A percentile compares a stretch with the other conserved stretches of the same genome.
Conservation (phyloP, 1,140 invertebrate species). For the Euura lappo region DNA sequence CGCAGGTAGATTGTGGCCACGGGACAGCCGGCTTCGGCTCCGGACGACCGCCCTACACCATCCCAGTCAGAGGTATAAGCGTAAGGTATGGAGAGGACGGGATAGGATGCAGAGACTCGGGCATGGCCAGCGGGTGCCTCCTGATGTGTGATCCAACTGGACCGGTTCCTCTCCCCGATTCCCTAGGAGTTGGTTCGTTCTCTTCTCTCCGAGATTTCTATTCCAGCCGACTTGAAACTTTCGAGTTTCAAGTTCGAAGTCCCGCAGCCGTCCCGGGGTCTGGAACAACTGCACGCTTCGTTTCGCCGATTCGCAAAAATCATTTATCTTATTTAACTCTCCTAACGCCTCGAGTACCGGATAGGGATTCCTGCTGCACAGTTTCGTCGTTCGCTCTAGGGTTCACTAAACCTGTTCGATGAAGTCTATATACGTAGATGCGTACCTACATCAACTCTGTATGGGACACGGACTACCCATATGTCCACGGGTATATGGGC, state of each 20-base stretch:
- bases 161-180: constrained; percentile 32
- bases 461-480: too few species aligned
- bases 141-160: constrained; percentile 29
- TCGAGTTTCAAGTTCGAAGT: not conserved
- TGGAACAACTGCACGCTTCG: not conserved
- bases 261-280: not conserved
- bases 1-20: not conserved
- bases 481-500: too few species aligned
- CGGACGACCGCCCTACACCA: not conserved
- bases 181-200: constrained; percentile 30
- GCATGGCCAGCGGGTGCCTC: constrained; percentile 30
- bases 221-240: too few species aligned
- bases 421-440: not conserved
- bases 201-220: too few species aligned
- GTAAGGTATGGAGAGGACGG: too few species aligned
- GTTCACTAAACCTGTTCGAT: constrained; percentile 7
- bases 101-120: not conserved
- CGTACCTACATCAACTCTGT: too few species aligned
- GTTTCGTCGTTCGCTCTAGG: not conserved
- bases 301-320: constrained; percentile 4
- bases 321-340: not conserved
- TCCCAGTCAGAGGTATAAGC: not conserved
- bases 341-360: not conserved
- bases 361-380: too few species aligned
- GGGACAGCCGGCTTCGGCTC: not conserved